These are phyloP conservation scores for Solen grandis DNA, from an alignment of 1,140 invertebrate species.

Conservation along the genomic window DNA sequence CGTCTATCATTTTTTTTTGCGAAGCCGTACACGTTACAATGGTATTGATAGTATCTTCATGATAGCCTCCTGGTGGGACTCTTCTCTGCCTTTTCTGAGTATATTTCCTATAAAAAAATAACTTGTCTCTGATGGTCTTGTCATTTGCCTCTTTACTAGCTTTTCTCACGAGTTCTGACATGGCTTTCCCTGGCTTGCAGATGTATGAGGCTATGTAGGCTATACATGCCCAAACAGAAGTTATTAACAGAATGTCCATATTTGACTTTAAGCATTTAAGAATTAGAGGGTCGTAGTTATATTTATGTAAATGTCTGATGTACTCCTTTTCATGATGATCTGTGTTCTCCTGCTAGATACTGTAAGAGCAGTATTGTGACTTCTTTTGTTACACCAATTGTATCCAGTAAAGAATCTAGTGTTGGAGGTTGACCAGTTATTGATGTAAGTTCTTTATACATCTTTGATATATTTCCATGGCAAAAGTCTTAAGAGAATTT, in stretches of 20 bases:
- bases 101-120: conserved; percentile 24
- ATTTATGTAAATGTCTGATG: conserved; percentile 5
- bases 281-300: not conserved
- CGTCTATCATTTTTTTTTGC: too few species aligned
- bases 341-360: not conserved
- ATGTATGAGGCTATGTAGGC: conserved; percentile 39
- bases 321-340: not conserved
- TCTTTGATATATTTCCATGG: conserved; percentile 21
- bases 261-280: conserved; percentile 16
- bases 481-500: not conserved
- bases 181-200: conserved; percentile 25
- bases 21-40: too few species aligned
- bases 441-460: conserved; percentile 6
- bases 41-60: conserved; percentile 7
- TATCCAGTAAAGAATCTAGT: not conserved
- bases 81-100: conserved; percentile 22
- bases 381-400: conserved; percentile 2
- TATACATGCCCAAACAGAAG: conserved; percentile 24
- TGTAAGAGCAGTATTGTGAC: conserved; percentile 1
- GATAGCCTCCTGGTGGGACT: conserved; percentile 22
- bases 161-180: conserved; percentile 34
- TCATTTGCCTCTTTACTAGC: conserved; percentile 41
- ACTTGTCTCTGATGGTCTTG: conserved; percentile 33
- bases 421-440: conserved; percentile 7
- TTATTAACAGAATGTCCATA: conserved; percentile 49